Base-by-base conservation (phyloP, 2,113 vertebrate genomes). In the Xenopus tropicalis region DNA sequence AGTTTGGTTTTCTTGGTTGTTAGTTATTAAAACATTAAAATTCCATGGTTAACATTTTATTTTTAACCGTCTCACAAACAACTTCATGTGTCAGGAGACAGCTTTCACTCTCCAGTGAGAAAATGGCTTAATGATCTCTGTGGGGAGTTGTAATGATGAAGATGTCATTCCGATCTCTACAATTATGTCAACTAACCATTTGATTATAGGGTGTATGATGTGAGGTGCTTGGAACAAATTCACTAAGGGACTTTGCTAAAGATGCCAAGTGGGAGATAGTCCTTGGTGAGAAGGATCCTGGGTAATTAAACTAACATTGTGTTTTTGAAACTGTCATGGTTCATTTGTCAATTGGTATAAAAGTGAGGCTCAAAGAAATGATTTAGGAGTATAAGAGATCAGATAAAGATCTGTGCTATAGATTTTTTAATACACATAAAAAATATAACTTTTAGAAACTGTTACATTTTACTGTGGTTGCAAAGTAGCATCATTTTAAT, bases 171-270 rank as follows among this genome's bases (percentile, higher is more conserved):
- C 13, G 20, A 81, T 80, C 75, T 71, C 0, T 80, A 72, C 72
- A 80, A 74, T 81, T 83, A 78, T 81, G 71, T 82, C 80, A 77
- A 81, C 74, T 81, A 83, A 85, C 80, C 79, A 83, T 84, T 82
- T 79, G 80, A 79, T 82, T 86, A 80, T 64, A 71, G 81, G 77
- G 25, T 79, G 61, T 68, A 68, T 63, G 66, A 69, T 75, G 21
- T 24, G 57, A 66, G 61, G 72, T 17, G 37, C 37, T 29, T 62
- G 58, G 11, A 22, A 22, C 20, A 59, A 23, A 59, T 24, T 20
- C 73, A 69, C 73, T 37, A 64, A 76, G 73, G 73, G 63, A 14
- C 14, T 54, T 58, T 54, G 20, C 20, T 62, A 23, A 66, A 54
- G 72, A 17, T 69, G 59, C 68, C 73, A 75, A 51, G 25, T 23